Evolutionary conservation across 2,888 invertebrate genomes (phyloP).

Genomic region (Tolmerus cingulatus): DNA sequence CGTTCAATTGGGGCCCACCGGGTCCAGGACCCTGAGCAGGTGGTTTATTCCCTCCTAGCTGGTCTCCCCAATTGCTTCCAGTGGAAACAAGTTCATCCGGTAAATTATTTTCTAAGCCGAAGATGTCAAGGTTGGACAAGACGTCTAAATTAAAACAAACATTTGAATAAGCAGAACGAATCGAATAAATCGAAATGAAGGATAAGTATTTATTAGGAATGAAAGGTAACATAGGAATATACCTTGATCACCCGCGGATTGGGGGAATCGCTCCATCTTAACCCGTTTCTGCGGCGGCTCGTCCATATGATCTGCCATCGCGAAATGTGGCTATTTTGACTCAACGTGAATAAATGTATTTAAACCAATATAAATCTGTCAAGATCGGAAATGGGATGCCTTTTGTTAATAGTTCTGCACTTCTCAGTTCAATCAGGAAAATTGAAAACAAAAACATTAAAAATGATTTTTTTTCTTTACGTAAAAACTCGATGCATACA

Average conservation of each 20-base stretch:
- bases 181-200: constrained; percentile 14
- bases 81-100: constrained; percentile 88
- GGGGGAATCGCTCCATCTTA: constrained; percentile 69
- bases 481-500: constrained; percentile 20
- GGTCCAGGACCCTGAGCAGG: constrained; percentile 86
- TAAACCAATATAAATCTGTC: constrained; percentile 5
- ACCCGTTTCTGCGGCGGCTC: constrained; percentile 97
- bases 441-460: constrained; percentile 33
- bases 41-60: constrained; percentile 73
- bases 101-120: constrained; percentile 89
- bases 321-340: constrained; percentile 50
- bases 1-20: constrained; percentile 73
- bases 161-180: constrained; percentile 3
- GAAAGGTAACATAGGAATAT: not conserved
- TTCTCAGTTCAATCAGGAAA: constrained; percentile 22
- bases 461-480: not conserved
- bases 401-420: constrained; percentile 9
- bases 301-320: constrained; percentile 95
- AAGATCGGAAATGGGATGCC: constrained; percentile 4
- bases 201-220: not conserved
- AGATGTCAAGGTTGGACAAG: constrained; percentile 84
- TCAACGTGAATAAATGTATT: constrained; percentile 15
- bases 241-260: constrained; percentile 50
- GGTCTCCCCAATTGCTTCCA: constrained; percentile 77
- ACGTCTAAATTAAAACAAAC: constrained; percentile 67